Evolutionary conservation across 2,888 invertebrate genomes (phyloP).

Genomic region (Latheticus oryzae): DNA sequence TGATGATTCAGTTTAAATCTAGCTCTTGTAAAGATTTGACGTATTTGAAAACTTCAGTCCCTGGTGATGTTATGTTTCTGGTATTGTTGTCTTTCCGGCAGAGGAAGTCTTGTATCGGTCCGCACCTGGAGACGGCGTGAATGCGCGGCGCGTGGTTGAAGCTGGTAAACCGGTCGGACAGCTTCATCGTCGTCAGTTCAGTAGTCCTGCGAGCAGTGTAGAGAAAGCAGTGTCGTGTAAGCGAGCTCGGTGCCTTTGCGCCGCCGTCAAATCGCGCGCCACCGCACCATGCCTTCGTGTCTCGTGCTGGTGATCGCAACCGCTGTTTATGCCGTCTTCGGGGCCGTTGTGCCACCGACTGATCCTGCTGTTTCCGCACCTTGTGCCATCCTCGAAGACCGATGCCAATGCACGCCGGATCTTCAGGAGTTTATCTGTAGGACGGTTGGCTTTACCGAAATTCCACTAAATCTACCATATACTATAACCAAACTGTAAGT

Average conservation of each 20-base stretch:
- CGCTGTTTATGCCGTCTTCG: constrained; percentile 20
- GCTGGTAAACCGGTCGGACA: constrained; percentile 42
- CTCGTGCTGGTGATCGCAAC: constrained; percentile 39
- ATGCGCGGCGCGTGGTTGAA: constrained; percentile 38
- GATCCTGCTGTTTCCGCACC: constrained; percentile 39
- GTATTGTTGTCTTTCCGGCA: constrained; percentile 10
- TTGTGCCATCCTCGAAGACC: constrained; percentile 47
- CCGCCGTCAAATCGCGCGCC: constrained; percentile 41
- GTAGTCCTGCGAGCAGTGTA: constrained; percentile 44
- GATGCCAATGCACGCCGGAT: constrained; percentile 53
- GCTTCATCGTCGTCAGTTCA: constrained; percentile 41
- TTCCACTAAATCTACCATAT: constrained; percentile 51
- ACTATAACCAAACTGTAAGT: constrained; percentile 55
- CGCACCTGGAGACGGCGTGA: constrained; percentile 36
- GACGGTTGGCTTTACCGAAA: constrained; percentile 53
- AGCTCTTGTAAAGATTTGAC: no score
- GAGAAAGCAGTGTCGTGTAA: constrained; percentile 43
- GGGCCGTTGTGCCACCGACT: constrained; percentile 31
- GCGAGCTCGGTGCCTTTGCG: constrained; percentile 41
- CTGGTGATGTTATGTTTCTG: no score
- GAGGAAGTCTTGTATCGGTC: constrained; percentile 13
- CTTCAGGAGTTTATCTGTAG: constrained; percentile 54
- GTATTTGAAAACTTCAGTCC: no score
- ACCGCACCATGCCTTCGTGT: constrained; percentile 41
- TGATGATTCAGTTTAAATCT: no score